Evolutionary conservation across 2,113 vertebrate genomes (phyloP).

Genomic region (Sula dactylatra): DNA sequence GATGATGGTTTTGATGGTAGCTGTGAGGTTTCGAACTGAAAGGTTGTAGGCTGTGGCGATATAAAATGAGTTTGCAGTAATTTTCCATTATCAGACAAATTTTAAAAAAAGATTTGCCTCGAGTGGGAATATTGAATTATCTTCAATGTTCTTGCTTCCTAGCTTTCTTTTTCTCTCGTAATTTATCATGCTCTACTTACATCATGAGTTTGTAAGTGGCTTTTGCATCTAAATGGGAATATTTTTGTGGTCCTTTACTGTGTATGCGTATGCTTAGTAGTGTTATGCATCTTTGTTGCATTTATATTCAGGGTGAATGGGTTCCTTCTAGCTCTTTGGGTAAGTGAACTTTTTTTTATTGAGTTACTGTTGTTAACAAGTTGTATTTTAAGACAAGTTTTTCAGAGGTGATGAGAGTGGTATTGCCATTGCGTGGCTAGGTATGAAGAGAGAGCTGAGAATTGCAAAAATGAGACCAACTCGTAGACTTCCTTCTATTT

Average conservation of each 20-base stretch:
- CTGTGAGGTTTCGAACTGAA: background rate
- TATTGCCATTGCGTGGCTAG: background rate
- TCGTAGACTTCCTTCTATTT: background rate
- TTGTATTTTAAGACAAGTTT: background rate
- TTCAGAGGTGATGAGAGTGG: background rate
- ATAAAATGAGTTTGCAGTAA: background rate
- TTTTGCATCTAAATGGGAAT: background rate
- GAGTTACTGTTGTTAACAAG: background rate
- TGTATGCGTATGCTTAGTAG: background rate
- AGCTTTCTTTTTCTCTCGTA: background rate
- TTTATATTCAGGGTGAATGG: background rate
- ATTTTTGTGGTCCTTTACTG: background rate
- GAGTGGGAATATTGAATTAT: background rate
- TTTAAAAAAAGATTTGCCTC: background rate
- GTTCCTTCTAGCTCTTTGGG: background rate
- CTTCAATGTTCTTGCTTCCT: background rate
- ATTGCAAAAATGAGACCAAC: background rate
- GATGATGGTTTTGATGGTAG: background rate
- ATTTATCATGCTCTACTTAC: background rate
- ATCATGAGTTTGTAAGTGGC: background rate
- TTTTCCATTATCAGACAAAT: background rate
- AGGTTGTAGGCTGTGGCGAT: background rate
- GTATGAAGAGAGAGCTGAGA: background rate
- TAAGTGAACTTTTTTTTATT: background rate
- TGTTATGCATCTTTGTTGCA: background rate